phyloP scores from a whole-genome alignment of 1,140 invertebrate species.

The Mylabris phalerata region DNA sequence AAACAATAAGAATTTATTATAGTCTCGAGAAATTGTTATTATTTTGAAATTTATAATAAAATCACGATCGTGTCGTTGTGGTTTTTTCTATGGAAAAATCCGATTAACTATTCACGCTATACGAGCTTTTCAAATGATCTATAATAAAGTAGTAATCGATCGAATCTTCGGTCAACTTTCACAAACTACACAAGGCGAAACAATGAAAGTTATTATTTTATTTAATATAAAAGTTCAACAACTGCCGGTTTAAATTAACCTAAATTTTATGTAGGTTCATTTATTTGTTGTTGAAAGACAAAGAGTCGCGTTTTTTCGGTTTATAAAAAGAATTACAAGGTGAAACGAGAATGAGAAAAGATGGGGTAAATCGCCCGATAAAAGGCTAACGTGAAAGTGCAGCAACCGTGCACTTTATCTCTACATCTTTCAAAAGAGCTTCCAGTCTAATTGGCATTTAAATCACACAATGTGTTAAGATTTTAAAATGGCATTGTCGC shows the following conservation, averaged over 20 bases:
- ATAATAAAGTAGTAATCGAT: no score
- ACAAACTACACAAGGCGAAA: not conserved
- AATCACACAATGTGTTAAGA: not conserved
- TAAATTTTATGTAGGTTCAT: not conserved
- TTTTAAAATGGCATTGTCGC: constrained; percentile 8
- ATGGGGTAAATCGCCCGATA: no score
- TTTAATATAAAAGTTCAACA: no score
- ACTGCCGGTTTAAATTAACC: not conserved
- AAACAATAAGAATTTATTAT: no score
- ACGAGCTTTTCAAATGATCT: no score
- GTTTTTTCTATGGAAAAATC: no score
- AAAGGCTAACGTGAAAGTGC: constrained; percentile 2
- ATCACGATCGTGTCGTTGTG: no score
- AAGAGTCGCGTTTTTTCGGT: not conserved
- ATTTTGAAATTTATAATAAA: no score
- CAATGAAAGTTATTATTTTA: not conserved
- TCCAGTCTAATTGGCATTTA: constrained; percentile 9
- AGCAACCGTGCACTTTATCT: not conserved
- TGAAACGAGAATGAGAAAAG: no score
- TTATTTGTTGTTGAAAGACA: not conserved
- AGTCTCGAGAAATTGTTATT: no score
- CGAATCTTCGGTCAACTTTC: not conserved
- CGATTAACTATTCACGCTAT: no score
- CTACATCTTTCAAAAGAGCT: constrained; percentile 2
- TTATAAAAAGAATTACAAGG: no score